These are phyloP conservation scores for Triops longicaudatus DNA, from an alignment of 1,140 invertebrate genomes.

Conservation along the genomic window DNA sequence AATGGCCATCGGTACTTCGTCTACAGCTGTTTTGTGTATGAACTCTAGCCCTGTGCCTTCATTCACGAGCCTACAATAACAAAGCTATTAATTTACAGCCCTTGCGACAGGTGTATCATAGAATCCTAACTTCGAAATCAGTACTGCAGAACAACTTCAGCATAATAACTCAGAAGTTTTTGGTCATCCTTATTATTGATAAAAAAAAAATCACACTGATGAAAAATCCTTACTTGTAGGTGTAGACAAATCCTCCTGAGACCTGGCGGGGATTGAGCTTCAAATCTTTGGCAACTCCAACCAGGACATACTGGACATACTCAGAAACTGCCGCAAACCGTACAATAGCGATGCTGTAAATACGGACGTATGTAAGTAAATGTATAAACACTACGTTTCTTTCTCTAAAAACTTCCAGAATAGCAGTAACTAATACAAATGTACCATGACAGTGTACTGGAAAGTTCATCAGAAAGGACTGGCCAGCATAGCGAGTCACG, in stretches of 20 bases:
- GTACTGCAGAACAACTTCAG: conserved; percentile 40
- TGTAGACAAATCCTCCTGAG: conserved; percentile 72
- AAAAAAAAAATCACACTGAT: not conserved
- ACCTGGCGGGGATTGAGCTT: conserved; percentile 76
- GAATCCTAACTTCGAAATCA: conserved; percentile 33
- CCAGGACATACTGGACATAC: conserved; percentile 63
- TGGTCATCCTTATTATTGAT: not conserved
- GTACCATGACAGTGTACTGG: not conserved
- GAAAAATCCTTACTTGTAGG: conserved; percentile 58
- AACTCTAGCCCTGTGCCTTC: conserved; percentile 75
- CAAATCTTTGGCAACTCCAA: conserved; percentile 85
- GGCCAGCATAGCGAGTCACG: not conserved
- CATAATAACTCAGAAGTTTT: not conserved
- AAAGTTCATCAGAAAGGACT: not conserved
- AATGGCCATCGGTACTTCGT: conserved; percentile 84
- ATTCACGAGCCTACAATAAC: conserved; percentile 47
- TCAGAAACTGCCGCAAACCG: conserved; percentile 61
- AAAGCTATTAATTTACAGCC: conserved; percentile 25
- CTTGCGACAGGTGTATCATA: not conserved
- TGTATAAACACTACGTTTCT: too few relatives aligned
- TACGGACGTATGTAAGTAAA: not conserved
- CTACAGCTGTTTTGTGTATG: conserved; percentile 86
- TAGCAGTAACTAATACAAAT: not conserved
- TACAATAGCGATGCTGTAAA: conserved; percentile 54
- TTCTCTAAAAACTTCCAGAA: too few relatives aligned